phyloP scores from a whole-genome alignment of 2,797 vertebrate species.

The Peromyscus melanophrys region DNA sequence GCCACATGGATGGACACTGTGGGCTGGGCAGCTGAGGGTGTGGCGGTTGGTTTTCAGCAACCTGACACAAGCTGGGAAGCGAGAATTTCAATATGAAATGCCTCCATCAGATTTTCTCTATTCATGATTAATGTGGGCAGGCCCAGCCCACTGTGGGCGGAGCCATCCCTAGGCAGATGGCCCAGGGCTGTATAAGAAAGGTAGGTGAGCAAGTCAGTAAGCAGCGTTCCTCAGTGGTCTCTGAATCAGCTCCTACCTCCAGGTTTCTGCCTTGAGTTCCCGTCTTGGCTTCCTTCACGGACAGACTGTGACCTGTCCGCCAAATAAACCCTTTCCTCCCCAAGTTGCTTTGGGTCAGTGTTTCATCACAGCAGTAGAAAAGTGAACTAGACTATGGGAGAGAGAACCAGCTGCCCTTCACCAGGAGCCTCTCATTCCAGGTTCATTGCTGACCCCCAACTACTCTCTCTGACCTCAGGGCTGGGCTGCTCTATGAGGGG shows the following conservation, averaged over 20 bases:
- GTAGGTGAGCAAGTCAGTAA: not conserved
- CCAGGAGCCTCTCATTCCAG: not conserved
- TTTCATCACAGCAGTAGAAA: not conserved
- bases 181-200: too few species aligned
- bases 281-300: not conserved
- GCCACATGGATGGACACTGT: fast-evolving
- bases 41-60: not conserved
- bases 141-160: not conserved
- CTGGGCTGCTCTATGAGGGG: not conserved
- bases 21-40: not conserved
- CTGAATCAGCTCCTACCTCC: not conserved
- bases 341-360: not conserved
- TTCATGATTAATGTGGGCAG: not conserved
- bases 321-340: not conserved
- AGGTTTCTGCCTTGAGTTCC: not conserved
- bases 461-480: not conserved
- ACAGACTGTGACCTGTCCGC: not conserved
- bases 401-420: not conserved
- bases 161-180: not conserved
- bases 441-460: not conserved
- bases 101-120: not conserved
- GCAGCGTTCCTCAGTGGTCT: not conserved
- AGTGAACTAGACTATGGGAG: too few species aligned
- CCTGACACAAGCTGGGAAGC: not conserved
- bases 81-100: not conserved